A percentile compares a stretch with the other conserved stretches of the same genome.
phyloP scores from a whole-genome alignment of 92 coral and sea anemone species.

The Muricea muricata region DNA sequence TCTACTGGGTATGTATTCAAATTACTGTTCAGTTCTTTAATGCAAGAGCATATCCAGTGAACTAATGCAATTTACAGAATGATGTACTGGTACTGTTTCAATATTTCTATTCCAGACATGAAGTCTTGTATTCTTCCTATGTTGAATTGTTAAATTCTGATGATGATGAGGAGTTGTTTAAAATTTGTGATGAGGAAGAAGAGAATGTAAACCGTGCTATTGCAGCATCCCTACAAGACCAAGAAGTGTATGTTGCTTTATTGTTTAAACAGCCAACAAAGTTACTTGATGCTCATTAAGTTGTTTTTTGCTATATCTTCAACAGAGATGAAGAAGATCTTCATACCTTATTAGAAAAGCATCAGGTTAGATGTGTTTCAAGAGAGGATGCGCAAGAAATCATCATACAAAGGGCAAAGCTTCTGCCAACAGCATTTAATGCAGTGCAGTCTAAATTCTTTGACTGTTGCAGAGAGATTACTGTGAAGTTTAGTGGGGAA shows the following conservation, averaged over 20 bases:
- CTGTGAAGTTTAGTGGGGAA: constrained; percentile 47
- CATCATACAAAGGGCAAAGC: neutral
- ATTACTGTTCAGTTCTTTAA: too few relatives aligned
- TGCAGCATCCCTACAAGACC: neutral
- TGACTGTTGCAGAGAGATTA: constrained; percentile 29
- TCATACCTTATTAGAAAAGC: neutral
- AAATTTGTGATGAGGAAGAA: neutral
- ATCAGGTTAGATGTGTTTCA: neutral
- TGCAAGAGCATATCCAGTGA: too few relatives aligned
- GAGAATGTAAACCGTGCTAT: neutral
- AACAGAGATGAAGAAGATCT: neutral
- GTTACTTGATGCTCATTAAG: too few relatives aligned
- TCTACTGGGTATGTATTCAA: too few relatives aligned
- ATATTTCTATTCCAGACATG: neutral
- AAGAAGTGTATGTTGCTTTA: too few relatives aligned
- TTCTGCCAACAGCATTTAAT: constrained; percentile 34
- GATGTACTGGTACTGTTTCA: too few relatives aligned
- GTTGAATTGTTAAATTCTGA: neutral
- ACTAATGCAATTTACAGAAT: too few relatives aligned
- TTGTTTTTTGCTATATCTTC: too few relatives aligned
- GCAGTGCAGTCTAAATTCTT: neutral
- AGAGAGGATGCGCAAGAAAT: neutral
- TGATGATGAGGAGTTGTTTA: neutral
- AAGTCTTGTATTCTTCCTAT: neutral
- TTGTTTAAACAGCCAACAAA: too few relatives aligned